Conservation (phyloP, 2,113 vertebrate species). For the Jaculus jaculus region DNA sequence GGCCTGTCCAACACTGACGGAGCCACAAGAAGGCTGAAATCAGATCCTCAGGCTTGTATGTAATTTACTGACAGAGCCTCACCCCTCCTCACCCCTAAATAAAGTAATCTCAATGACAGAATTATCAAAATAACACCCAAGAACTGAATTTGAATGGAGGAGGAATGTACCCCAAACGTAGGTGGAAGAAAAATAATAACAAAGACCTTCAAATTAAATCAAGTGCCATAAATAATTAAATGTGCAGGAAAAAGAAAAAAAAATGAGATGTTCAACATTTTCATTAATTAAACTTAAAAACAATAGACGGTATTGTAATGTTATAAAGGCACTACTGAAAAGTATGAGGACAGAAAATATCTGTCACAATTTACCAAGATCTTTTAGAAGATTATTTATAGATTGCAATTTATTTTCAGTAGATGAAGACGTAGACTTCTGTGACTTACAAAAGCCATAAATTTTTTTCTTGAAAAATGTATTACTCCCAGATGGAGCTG, state of each 20-base stretch:
- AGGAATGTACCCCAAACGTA: neutral
- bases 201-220: neutral
- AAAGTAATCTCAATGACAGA: no score
- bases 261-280: neutral
- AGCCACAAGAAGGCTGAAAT: no score
- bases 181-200: neutral
- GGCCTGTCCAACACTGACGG: no score
- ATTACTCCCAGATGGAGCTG: neutral
- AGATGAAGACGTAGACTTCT: neutral
- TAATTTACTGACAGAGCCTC: no score
- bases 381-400: neutral
- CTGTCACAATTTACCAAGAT: slow-evolving; percentile 8
- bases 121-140: neutral
- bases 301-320: neutral
- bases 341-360: neutral
- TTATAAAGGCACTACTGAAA: neutral
- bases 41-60: no score
- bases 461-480: neutral
- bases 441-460: neutral
- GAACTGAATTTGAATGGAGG: neutral
- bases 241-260: neutral
- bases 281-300: slow-evolving; percentile 10
- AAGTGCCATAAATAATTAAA: neutral
- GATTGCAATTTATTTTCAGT: neutral
- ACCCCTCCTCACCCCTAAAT: no score